Conservation (phyloP, 2,797 vertebrate species). For the Takifugu rubripes region DNA sequence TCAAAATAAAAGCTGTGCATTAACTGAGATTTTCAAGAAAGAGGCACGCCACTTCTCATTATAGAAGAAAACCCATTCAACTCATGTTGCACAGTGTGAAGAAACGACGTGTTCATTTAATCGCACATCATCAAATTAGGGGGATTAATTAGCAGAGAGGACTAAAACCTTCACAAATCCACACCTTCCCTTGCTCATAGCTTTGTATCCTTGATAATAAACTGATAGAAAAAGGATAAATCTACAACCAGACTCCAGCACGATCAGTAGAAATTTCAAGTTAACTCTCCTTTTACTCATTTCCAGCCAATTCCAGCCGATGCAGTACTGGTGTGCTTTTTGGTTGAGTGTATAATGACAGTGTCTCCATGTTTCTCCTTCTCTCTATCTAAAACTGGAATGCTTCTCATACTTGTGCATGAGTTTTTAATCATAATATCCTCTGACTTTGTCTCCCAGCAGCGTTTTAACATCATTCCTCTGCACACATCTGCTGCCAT, state of each 20-base stretch:
- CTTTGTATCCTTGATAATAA: background rate
- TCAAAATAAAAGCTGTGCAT: no score
- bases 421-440: constrained; percentile 53
- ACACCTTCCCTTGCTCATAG: background rate
- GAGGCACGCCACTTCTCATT: no score
- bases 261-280: constrained; percentile 35
- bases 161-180: constrained; percentile 3
- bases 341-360: constrained; percentile 31
- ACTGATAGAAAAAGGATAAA: background rate
- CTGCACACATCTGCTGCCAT: background rate
- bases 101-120: constrained; percentile 7
- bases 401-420: constrained; percentile 61
- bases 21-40: no score
- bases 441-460: constrained; percentile 39
- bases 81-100: constrained; percentile 34
- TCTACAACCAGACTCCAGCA: background rate
- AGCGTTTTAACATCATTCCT: constrained; percentile 38
- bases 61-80: background rate
- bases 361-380: constrained; percentile 49
- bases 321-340: constrained; percentile 46
- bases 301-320: constrained; percentile 13
- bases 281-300: constrained; percentile 24
- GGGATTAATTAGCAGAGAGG: background rate
- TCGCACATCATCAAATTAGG: background rate
- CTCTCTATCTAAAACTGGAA: constrained; percentile 51